A percentile compares a stretch with the other conserved stretches of the same genome.
Conservation (phyloP, 2,113 vertebrate genomes). For the Thermophis baileyi region DNA sequence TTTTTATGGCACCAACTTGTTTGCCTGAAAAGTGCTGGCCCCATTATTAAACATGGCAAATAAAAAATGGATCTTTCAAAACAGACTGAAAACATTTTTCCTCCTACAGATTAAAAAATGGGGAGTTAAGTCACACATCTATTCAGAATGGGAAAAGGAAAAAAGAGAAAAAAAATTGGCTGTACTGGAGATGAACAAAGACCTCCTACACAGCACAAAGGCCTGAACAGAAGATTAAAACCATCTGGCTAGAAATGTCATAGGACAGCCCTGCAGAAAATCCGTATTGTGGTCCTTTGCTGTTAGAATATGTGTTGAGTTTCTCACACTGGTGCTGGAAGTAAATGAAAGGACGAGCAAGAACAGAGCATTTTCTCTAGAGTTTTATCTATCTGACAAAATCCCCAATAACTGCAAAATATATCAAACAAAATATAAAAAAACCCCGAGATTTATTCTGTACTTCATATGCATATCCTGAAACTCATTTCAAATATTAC, state of each 20-base stretch:
- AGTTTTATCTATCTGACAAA: neutral
- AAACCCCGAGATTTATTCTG: neutral
- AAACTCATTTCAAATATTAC: neutral
- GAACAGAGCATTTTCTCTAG: neutral
- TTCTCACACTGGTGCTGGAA: neutral
- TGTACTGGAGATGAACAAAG: constrained; percentile 56
- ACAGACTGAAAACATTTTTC: neutral
- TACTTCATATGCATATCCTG: neutral
- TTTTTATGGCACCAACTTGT: constrained; percentile 38
- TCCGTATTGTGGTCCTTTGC: constrained; percentile 55
- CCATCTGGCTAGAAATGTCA: constrained; percentile 60
- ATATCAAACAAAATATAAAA: neutral
- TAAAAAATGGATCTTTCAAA: neutral
- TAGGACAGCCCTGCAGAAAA: constrained; percentile 61
- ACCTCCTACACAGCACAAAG: constrained; percentile 66
- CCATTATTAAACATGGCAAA: neutral
- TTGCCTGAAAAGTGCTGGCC: neutral
- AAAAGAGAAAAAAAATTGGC: constrained; percentile 45
- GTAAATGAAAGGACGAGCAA: neutral
- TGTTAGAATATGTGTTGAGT: constrained; percentile 17
- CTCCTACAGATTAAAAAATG: constrained; percentile 29
- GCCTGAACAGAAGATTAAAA: constrained; percentile 65
- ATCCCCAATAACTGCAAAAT: neutral
- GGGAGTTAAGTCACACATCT: constrained; percentile 30
- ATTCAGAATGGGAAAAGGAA: constrained; percentile 13